Evolutionary conservation across 2,888 invertebrate species (phyloP).

Genomic region (Odiellus spinosus): DNA sequence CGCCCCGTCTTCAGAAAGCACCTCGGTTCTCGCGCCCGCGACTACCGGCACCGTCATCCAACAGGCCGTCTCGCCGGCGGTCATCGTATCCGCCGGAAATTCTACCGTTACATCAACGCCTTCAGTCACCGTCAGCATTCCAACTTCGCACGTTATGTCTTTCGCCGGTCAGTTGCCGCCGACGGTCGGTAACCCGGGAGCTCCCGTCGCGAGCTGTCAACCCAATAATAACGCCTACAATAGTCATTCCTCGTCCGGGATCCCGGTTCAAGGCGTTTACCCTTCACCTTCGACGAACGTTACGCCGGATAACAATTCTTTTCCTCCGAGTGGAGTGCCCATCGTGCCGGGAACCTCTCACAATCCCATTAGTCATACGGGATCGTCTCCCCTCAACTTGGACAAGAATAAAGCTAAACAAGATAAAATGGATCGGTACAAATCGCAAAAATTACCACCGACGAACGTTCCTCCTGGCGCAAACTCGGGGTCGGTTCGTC

Average conservation of each 20-base stretch:
- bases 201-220: neutral
- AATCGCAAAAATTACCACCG: conserved; percentile 23
- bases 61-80: conserved; percentile 1
- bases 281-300: conserved; percentile 8
- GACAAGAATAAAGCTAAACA: conserved; percentile 23
- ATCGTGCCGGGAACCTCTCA: no score
- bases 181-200: conserved; percentile 2
- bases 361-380: conserved; percentile 1
- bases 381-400: conserved; percentile 11
- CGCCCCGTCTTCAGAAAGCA: neutral
- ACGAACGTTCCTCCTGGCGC: no score
- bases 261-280: conserved; percentile 16
- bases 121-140: conserved; percentile 13
- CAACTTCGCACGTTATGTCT: conserved; percentile 14
- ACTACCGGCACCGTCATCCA: conserved; percentile 3
- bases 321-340: neutral
- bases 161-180: conserved; percentile 6
- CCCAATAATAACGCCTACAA: conserved; percentile 2
- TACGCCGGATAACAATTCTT: neutral
- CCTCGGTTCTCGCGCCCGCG: neutral
- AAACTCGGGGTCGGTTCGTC: no score
- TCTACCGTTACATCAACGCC: conserved; percentile 15
- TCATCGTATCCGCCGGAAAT: conserved; percentile 10
- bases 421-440: conserved; percentile 21
- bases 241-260: conserved; percentile 12